These are phyloP conservation scores for Cyaniris semiargus DNA, from an alignment of 2,888 invertebrate genomes.

Conservation along the genomic window DNA sequence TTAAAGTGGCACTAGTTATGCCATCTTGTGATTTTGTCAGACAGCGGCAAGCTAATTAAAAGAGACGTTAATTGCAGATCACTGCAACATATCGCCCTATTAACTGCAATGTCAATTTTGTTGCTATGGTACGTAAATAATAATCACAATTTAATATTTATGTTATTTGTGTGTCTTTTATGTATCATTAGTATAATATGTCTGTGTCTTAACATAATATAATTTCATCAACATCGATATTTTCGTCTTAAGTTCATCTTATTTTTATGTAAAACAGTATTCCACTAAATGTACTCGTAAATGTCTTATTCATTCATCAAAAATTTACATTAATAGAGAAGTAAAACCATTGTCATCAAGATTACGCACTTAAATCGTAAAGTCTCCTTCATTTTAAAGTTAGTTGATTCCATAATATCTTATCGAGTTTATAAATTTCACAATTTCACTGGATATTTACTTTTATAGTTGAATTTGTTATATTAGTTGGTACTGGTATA, in stretches of 20 bases:
- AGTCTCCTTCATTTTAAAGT: background rate
- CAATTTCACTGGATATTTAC: background rate
- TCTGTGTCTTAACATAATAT: background rate
- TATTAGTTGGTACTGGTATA: background rate
- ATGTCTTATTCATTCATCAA: background rate
- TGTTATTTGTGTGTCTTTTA: background rate
- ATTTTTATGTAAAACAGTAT: constrained; percentile 24
- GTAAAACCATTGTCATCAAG: background rate
- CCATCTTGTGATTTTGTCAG: too few species aligned
- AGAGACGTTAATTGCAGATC: background rate
- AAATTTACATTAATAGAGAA: background rate
- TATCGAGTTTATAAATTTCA: background rate
- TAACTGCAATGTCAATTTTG: background rate
- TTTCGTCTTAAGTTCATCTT: background rate
- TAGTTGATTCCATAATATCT: background rate
- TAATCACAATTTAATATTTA: background rate
- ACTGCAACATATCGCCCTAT: background rate
- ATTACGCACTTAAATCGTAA: background rate
- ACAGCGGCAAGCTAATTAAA: too few species aligned
- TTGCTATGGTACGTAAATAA: background rate
- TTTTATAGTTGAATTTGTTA: background rate
- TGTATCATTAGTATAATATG: background rate
- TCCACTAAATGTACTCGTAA: constrained; percentile 18
- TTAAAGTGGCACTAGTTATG: too few species aligned
- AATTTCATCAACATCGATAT: background rate